phyloP scores from a whole-genome alignment of 2,797 vertebrate species.

The Protonibea diacanthus region DNA sequence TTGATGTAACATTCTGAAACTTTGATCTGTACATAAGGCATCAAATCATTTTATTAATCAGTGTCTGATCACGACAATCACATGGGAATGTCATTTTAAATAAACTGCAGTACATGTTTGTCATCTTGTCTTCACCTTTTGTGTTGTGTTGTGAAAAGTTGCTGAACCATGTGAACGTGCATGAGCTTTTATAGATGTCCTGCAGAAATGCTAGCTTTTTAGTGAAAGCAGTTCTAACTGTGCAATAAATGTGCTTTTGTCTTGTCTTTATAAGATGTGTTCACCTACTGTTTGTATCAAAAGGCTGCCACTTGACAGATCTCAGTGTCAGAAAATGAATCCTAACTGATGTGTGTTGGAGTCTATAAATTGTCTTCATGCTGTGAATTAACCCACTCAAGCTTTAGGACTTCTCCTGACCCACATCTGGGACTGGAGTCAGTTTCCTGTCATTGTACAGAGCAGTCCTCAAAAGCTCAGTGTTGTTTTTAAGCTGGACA shows the following conservation, averaged over 20 bases:
- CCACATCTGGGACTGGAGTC: slow-evolving; percentile 7
- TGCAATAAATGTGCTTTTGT: not conserved
- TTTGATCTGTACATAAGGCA: not conserved
- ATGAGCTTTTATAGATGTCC: not conserved
- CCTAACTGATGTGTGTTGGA: not conserved
- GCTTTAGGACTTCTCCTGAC: slow-evolving; percentile 9
- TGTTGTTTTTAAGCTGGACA: slow-evolving; percentile 27
- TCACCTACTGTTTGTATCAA: not conserved
- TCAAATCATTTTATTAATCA: not conserved
- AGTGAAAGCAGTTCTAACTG: not conserved
- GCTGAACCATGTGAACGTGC: not conserved
- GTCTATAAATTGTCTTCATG: not conserved
- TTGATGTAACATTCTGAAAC: not conserved
- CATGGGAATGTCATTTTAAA: not conserved
- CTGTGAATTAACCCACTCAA: not conserved
- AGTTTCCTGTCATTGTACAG: slow-evolving; percentile 48
- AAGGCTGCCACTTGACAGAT: not conserved
- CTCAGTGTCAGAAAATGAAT: not conserved
- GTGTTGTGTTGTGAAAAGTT: not conserved
- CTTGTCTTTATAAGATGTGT: not conserved
- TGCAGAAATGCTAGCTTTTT: not conserved
- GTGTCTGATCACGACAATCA: not conserved
- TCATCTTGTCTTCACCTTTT: not conserved
- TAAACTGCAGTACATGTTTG: not conserved
- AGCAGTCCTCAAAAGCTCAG: slow-evolving; percentile 12